phyloP scores from a whole-genome alignment of 2,113 vertebrate genomes.

The Phylloscopus trochilus region DNA sequence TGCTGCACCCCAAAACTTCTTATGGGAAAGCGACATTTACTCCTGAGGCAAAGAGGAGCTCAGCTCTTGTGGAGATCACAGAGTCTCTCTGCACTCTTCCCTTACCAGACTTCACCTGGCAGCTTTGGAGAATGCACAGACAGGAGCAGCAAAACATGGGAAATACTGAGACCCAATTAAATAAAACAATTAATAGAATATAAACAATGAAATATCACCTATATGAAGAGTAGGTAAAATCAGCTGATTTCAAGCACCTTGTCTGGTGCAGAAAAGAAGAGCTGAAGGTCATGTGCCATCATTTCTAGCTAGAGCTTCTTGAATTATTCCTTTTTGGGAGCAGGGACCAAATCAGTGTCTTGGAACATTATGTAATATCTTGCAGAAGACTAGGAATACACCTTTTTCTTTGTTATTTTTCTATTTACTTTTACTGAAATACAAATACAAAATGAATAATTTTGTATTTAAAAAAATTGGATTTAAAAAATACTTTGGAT shows the following conservation, averaged over 20 bases:
- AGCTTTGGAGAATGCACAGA: neutral
- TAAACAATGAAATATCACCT: neutral
- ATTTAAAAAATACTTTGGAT: too few species aligned
- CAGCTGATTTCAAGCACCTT: neutral
- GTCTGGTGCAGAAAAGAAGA: neutral
- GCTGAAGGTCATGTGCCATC: neutral
- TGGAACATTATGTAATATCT: neutral
- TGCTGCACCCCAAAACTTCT: neutral
- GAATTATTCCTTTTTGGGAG: neutral
- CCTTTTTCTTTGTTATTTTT: neutral
- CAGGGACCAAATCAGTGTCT: neutral
- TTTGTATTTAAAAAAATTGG: neutral
- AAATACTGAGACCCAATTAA: neutral
- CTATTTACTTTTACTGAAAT: neutral
- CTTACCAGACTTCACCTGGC: neutral
- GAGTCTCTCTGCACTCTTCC: neutral
- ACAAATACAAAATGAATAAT: neutral
- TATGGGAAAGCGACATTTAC: neutral
- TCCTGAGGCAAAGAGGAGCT: neutral
- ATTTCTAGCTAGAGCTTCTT: neutral
- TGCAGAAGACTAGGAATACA: neutral
- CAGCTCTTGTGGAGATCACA: neutral
- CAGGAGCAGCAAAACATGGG: neutral
- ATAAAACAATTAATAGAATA: neutral
- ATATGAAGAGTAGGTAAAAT: neutral